Base-by-base conservation (phyloP, 2,797 vertebrate genomes). In the Gymnothorax reevesii region DNA sequence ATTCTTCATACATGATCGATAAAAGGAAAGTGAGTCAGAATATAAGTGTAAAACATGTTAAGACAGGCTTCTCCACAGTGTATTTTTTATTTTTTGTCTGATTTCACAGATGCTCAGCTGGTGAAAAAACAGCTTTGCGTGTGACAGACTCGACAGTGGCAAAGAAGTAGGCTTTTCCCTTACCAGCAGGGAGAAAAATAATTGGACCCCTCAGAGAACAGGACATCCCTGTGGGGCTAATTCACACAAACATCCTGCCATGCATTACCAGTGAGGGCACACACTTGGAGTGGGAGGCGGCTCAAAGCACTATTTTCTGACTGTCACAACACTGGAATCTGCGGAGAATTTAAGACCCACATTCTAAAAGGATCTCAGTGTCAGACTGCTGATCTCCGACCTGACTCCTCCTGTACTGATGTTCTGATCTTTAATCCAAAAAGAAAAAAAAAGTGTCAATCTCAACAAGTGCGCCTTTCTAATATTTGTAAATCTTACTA, bases 141-240 rank as follows among this genome's bases (percentile, higher is more conserved):
- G 77, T 42, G 10, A 55, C 17, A n/a, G 73, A 52, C 52, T 80
- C 55, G 22, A 49, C 20, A 55, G 22, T 52, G 10, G 15, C 15
- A 54, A 22, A 6, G 75, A 79, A 13, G 52, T 52, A 55, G 77
- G 77, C 52, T 80, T 49, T 55, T 80, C 49, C 17, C 77, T 80
- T 80, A 22, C 73, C 20, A 49, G 15, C 77, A 55, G 77, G 9
- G 52, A 55, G 49, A 80, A 20, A 80, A 80, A 80, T 80, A 80
- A 80, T 80, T 80, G 77, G 77, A 54, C 77, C 77, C 77, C 7
- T 80, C 52, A 10, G 77, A 80, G 20, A 27, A n/a, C 10, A 22
- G 77, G 2, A 80, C 42, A 55, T 55, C 77, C 49, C 17, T 4
- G 3, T 55, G 77, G 77, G 22, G 77, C 10, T 17, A 20, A 52